These are phyloP conservation scores for Hydrotaea diabolus DNA, from an alignment of 2,888 invertebrate species.

Conservation along the genomic window DNA sequence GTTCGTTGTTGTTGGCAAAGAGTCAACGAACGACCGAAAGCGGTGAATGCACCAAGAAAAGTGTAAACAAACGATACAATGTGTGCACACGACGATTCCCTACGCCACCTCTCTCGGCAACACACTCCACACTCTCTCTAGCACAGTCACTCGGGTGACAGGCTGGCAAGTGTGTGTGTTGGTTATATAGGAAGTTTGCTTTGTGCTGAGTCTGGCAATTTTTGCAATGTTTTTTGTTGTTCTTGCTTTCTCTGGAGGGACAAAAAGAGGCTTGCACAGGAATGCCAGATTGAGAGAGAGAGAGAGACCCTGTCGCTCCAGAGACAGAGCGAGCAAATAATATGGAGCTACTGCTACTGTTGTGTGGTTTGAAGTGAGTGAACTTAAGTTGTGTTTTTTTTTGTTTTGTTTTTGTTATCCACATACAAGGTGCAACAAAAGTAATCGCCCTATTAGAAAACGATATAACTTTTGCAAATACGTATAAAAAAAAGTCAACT, in stretches of 20 bases:
- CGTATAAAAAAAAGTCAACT: too few species aligned
- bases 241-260: too few species aligned
- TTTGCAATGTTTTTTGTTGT: not conserved
- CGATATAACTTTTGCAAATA: too few species aligned
- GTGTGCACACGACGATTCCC: not conserved
- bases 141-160: not conserved
- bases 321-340: not conserved
- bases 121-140: not conserved
- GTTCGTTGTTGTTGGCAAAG: constrained; percentile 38
- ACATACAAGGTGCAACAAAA: too few species aligned
- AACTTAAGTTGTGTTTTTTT: constrained; percentile 13
- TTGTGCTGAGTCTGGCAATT: constrained; percentile 43
- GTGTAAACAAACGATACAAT: constrained; percentile 38
- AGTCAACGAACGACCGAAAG: constrained; percentile 66
- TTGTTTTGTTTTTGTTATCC: too few species aligned
- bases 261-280: not conserved
- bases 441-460: too few species aligned
- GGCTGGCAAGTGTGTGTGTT: not conserved
- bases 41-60: constrained; percentile 64
- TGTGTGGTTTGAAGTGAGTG: constrained; percentile 24
- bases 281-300: not conserved
- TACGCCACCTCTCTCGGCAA: not conserved
- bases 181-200: constrained; percentile 62
- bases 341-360: not conserved
- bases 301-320: not conserved